Percentiles rank a stretch among this genome's conserved stretches.
Conservation (phyloP, 1,140 invertebrate genomes). For the Cepaea nemoralis region DNA sequence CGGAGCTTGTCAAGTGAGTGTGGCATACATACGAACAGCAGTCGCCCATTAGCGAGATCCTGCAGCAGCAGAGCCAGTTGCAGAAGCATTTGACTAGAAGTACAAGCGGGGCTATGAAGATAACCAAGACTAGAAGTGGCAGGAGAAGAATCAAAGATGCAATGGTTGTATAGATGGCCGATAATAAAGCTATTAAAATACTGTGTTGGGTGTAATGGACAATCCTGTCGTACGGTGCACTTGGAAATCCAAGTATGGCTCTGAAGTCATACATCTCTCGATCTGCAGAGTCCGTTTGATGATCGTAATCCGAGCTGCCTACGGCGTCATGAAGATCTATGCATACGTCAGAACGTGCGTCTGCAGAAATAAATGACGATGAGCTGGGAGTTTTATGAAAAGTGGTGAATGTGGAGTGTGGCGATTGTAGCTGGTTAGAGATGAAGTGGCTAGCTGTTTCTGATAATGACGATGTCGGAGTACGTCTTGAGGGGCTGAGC, state of each 20-base stretch:
- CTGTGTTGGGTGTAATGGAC: slow-evolving; percentile 73
- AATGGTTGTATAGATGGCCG: slow-evolving; percentile 68
- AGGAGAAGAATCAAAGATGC: slow-evolving; percentile 67
- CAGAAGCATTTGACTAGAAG: slow-evolving; percentile 65
- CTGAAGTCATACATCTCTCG: slow-evolving; percentile 6
- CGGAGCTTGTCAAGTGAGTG: slow-evolving; percentile 66
- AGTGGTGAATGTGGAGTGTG: slow-evolving; percentile 22
- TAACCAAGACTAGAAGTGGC: slow-evolving; percentile 59
- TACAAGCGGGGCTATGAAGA: slow-evolving; percentile 66
- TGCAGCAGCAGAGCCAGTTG: slow-evolving; percentile 54
- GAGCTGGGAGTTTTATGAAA: slow-evolving; percentile 34
- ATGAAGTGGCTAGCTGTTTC: slow-evolving; percentile 29
- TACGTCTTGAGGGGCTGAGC: neutral
- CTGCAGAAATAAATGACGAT: slow-evolving; percentile 38
- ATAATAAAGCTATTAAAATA: slow-evolving; percentile 67
- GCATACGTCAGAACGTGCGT: slow-evolving; percentile 42
- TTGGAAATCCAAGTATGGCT: slow-evolving; percentile 44
- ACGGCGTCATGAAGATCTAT: slow-evolving; percentile 43
- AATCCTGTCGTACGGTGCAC: slow-evolving; percentile 66
- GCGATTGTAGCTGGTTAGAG: neutral
- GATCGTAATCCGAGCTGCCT: slow-evolving; percentile 10
- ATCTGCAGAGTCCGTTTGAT: slow-evolving; percentile 19
- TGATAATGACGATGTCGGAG: neutral
- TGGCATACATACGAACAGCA: slow-evolving; percentile 60
- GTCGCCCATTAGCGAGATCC: slow-evolving; percentile 47